Evolutionary conservation across 2,888 invertebrate species (phyloP).

Genomic region (Neoaliturus tenellus): DNA sequence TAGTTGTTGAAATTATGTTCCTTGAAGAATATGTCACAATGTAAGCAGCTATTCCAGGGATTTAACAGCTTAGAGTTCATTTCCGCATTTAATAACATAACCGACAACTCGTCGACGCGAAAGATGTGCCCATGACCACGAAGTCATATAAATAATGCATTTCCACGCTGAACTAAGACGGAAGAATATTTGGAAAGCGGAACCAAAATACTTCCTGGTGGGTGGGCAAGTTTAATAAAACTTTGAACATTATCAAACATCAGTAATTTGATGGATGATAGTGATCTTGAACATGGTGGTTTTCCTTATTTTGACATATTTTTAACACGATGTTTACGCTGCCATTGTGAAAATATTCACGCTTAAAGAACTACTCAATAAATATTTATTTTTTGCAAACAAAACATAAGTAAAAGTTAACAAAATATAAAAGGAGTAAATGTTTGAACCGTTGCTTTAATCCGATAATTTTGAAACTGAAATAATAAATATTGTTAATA

Average conservation of each 20-base stretch:
- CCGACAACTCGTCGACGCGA: neutral
- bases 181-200: slow-evolving; percentile 26
- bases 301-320: neutral
- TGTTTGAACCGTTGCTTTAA: too few species aligned
- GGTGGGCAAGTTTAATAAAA: neutral
- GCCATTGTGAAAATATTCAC: too few species aligned
- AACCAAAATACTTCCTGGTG: slow-evolving; percentile 17
- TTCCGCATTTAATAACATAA: neutral
- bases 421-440: neutral
- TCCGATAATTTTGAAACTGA: too few species aligned
- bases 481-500: too few species aligned
- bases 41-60: too few species aligned
- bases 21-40: too few species aligned
- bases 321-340: neutral
- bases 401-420: neutral
- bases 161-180: neutral
- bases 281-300: neutral
- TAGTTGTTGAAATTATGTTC: too few species aligned
- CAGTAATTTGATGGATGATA: neutral
- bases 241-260: neutral
- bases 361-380: neutral
- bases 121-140: neutral
- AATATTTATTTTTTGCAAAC: neutral
- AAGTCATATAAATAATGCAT: neutral
- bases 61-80: too few species aligned